Evolutionary conservation across 2,113 vertebrate species (phyloP), one percentile per base, ranked within the genome.

Genomic region (Corydoras maculifer): DNA sequence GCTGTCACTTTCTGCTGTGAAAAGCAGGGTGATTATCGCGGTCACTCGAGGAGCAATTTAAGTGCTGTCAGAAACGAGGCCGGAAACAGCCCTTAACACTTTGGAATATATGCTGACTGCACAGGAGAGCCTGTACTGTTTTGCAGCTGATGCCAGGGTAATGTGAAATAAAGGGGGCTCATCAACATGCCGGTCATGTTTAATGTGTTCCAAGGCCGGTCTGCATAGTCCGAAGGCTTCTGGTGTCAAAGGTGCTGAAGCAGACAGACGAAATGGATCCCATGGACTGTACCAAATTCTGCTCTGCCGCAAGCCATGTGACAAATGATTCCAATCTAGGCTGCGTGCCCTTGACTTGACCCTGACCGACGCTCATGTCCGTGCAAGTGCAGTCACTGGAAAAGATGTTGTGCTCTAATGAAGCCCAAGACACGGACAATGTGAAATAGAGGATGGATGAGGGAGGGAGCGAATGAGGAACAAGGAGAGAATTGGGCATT

Each of bases 281-380:
- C 82, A 61, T 67, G 90, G 92, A 91, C 90, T 64, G 49, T 94
- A 93, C 91, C 93, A 92, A 96, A 94, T 95, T 94, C 94, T 93
- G 92, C 94, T 94, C 92, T 92, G 81, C 92, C 88, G 87, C 80
- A 84, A 91, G 93, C 94, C 92, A 90, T 93, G 93, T 98, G 97
- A 99, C 94, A 98, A 98, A 99, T 97, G 94, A 97, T 94, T 97
- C 91, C 94, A 99, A 97, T 98, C 95, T 97, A 94, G 92, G 91
- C 92, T 90, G 91, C 86, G 86, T 87, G 95, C 93, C 95, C 96
- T 98, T 98, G 94, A 96, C 94, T 96, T 97, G 95, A 98, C 96
- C 96, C 94, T 94, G 92, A 91, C 91, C 93, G 87, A 88, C 88
- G 89, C 89, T 94, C 94, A 95, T 94, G 96, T 96, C 94, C 92